These are phyloP conservation scores for Platerodrilus igneus DNA, from an alignment of 2,888 invertebrate genomes.

Conservation along the genomic window DNA sequence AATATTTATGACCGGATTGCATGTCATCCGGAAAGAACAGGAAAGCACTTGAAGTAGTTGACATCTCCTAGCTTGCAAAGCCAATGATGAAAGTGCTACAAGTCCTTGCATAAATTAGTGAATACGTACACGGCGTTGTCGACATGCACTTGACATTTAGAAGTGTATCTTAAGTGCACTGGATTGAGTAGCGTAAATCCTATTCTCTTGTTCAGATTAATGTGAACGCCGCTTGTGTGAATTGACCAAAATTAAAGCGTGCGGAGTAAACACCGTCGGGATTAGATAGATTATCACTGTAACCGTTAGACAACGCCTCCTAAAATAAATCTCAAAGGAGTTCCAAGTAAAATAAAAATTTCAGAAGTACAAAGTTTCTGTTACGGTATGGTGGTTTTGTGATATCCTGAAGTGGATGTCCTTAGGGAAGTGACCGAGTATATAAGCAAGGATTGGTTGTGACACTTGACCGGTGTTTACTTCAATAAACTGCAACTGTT, in stretches of 20 bases:
- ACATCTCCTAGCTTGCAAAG: constrained; percentile 39
- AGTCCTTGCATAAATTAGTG: constrained; percentile 27
- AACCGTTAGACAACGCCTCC: too few relatives aligned
- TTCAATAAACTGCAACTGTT: constrained; percentile 21
- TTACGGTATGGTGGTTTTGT: too few relatives aligned
- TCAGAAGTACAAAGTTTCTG: too few relatives aligned
- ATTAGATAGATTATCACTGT: too few relatives aligned
- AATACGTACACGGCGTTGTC: too few relatives aligned
- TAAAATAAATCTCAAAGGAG: too few relatives aligned
- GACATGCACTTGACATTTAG: too few relatives aligned
- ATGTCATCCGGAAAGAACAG: constrained; percentile 34
- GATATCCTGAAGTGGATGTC: too few relatives aligned
- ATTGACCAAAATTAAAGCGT: constrained; percentile 25
- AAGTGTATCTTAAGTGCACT: too few relatives aligned
- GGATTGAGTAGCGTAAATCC: too few relatives aligned
- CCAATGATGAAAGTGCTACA: constrained; percentile 33
- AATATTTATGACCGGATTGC: constrained; percentile 36
- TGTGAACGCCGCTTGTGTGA: constrained; percentile 6
- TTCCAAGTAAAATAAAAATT: too few relatives aligned
- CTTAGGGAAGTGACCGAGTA: constrained; percentile 9
- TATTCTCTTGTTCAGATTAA: too few relatives aligned
- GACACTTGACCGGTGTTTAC: constrained; percentile 20
- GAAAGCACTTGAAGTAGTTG: constrained; percentile 37
- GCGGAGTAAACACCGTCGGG: constrained; percentile 18
- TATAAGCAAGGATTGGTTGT: constrained; percentile 13